A percentile compares a stretch with the other conserved stretches of the same genome.
These are phyloP conservation scores for Plecturocebus donacophilus DNA, from an alignment of 2,113 vertebrate species.

Conservation along the genomic window DNA sequence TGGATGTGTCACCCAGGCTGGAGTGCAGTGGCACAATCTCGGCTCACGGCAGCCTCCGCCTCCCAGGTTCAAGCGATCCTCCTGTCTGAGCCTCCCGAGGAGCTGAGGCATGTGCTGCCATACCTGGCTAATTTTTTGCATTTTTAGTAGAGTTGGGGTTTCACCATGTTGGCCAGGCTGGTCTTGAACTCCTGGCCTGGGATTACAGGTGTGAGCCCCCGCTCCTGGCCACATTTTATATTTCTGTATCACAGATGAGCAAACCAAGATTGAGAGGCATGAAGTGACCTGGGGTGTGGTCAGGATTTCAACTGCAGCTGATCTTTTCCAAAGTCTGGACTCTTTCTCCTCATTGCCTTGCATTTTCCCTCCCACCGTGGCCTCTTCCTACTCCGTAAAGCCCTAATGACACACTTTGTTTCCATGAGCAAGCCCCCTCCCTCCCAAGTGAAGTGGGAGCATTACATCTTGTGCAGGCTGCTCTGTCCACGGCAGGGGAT, in stretches of 20 bases:
- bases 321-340: not conserved
- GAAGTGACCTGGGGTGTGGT: not conserved
- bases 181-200: too few relatives aligned
- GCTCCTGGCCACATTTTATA: too few relatives aligned
- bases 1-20: too few relatives aligned
- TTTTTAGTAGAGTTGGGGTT: too few relatives aligned
- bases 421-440: not conserved
- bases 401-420: not conserved
- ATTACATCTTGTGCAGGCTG: conserved; percentile 55
- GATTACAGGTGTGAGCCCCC: too few relatives aligned
- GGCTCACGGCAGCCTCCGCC: too few relatives aligned
- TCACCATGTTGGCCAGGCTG: too few relatives aligned
- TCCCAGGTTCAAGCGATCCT: too few relatives aligned
- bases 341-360: not conserved
- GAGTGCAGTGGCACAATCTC: too few relatives aligned
- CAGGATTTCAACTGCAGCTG: not conserved
- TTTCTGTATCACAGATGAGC: not conserved
- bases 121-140: too few relatives aligned
- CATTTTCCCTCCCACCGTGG: not conserved
- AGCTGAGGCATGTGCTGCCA: too few relatives aligned
- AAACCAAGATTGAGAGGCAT: not conserved
- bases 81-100: too few relatives aligned
- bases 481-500: conserved; percentile 78
- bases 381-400: not conserved
- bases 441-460: conserved; percentile 51